Evolutionary conservation across 2,888 invertebrate genomes (phyloP).

Genomic region (Noctua comes): DNA sequence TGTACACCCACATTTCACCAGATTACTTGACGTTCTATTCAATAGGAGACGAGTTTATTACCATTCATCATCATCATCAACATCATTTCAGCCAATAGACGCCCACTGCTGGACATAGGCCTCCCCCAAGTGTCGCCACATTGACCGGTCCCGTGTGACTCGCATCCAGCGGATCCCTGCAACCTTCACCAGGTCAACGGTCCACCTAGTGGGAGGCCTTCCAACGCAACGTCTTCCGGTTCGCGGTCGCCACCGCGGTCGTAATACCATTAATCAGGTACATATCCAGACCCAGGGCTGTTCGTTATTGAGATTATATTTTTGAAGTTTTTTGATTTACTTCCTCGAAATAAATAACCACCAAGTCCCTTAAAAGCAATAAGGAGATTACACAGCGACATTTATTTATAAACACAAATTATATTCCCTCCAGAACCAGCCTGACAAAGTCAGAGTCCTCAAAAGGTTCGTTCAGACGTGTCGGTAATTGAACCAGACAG

Average conservation of each 20-base stretch:
- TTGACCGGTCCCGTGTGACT: no score
- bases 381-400: not conserved
- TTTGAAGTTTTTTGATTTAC: not conserved
- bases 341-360: not conserved
- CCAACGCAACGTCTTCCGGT: no score
- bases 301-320: not conserved
- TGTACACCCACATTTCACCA: not conserved
- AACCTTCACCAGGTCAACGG: no score
- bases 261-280: not conserved
- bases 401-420: not conserved
- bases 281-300: not conserved
- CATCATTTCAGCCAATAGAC: no score
- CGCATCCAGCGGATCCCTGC: no score
- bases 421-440: not conserved
- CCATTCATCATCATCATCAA: not conserved
- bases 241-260: no score
- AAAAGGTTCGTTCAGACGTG: constrained; percentile 36
- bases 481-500: constrained; percentile 51
- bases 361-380: not conserved
- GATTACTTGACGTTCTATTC: not conserved
- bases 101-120: no score
- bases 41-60: not conserved
- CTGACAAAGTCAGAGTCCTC: constrained; percentile 23
- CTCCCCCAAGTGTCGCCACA: no score
- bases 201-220: no score